Percentiles rank a stretch among this genome's conserved stretches.
Evolutionary conservation across 2,888 invertebrate species (phyloP).

Genomic region (Megastigmus dorsalis): DNA sequence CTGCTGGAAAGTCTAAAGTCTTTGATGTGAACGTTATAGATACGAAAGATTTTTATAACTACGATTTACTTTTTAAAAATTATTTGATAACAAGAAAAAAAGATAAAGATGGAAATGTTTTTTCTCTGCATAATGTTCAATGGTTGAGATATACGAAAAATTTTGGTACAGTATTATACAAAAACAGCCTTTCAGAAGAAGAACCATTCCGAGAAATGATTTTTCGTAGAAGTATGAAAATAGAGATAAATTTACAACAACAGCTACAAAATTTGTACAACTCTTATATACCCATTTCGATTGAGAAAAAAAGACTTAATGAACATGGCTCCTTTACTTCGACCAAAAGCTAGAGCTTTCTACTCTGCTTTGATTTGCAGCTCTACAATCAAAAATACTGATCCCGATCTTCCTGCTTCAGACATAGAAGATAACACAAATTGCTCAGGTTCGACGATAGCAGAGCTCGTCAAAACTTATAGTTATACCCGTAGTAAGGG

Average conservation of each 20-base stretch:
- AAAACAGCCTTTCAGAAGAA: not conserved
- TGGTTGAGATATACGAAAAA: not conserved
- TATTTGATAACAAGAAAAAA: not conserved
- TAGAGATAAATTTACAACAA: not conserved
- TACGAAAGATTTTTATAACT: not conserved
- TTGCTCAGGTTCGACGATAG: no score
- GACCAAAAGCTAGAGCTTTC: no score
- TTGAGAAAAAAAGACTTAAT: not conserved
- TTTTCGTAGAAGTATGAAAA: not conserved
- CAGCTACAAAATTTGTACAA: not conserved
- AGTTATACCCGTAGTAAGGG: no score
- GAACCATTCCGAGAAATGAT: not conserved
- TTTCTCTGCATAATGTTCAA: not conserved
- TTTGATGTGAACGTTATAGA: not conserved
- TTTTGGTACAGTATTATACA: not conserved
- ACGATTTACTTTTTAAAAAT: not conserved
- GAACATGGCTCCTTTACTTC: no score
- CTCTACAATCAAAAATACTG: no score
- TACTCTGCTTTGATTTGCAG: no score
- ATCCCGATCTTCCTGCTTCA: no score
- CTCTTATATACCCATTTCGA: not conserved
- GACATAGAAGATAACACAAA: no score
- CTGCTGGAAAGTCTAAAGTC: slow-evolving; percentile 8
- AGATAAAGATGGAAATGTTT: not conserved
- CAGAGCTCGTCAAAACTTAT: no score